These are phyloP conservation scores for Hucho hucho DNA, from an alignment of 2,113 vertebrate genomes.

Conservation along the genomic window DNA sequence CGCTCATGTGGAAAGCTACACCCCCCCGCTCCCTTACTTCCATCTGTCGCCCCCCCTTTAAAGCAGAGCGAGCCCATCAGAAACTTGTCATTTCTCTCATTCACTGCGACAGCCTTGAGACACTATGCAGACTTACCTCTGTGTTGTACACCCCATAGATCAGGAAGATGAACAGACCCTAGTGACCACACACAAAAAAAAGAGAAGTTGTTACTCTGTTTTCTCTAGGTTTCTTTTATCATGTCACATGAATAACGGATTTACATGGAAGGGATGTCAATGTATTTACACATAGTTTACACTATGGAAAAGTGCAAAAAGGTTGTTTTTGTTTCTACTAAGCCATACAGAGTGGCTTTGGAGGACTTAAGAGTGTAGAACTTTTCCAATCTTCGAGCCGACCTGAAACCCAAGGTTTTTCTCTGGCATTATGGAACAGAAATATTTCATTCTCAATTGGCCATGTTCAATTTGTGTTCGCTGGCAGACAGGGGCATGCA, in stretches of 20 bases:
- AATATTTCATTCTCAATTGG: conserved; percentile 46
- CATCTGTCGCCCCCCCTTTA: conserved; percentile 65
- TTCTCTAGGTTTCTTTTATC: conserved; percentile 45
- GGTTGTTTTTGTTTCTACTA: too few relatives aligned
- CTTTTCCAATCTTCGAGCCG: conserved; percentile 34
- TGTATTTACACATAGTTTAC: neutral
- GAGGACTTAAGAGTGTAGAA: conserved; percentile 30
- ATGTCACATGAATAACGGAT: too few relatives aligned
- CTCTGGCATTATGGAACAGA: conserved; percentile 42
- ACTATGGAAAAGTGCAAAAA: neutral
- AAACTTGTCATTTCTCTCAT: conserved; percentile 99
- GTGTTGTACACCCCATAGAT: conserved; percentile 98
- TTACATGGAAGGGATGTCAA: neutral
- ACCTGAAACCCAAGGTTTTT: conserved; percentile 61
- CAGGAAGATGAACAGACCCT: conserved; percentile 99
- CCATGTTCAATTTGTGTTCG: conserved; percentile 39
- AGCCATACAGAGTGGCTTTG: neutral
- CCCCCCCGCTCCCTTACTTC: conserved; percentile 35
- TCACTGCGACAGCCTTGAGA: conserved; percentile 99
- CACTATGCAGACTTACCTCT: conserved; percentile 97
- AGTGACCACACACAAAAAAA: conserved; percentile 47
- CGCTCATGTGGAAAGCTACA: conserved; percentile 79
- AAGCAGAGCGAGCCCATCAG: conserved; percentile 90
- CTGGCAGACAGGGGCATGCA: conserved; percentile 13
- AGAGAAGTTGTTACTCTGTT: conserved; percentile 66